A percentile compares a stretch with the other conserved stretches of the same genome.
These are phyloP conservation scores for Clamator glandarius DNA, from an alignment of 2,797 vertebrate species.

Conservation along the genomic window DNA sequence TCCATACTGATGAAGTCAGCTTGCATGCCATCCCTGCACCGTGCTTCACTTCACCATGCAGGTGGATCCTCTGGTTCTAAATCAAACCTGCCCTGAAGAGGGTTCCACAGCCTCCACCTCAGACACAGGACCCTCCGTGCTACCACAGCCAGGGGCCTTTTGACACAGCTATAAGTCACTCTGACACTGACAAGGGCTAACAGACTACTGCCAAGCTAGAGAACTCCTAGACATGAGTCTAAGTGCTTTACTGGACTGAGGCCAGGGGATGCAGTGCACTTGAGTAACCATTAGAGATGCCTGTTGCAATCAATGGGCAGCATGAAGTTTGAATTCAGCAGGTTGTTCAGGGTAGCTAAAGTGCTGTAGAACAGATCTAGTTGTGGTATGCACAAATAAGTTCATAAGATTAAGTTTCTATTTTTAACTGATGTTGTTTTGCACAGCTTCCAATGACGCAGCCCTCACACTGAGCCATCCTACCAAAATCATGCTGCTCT, in stretches of 20 bases:
- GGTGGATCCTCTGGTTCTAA: neutral
- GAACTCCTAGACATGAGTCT: neutral
- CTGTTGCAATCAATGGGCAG: neutral
- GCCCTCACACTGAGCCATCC: neutral
- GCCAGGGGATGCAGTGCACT: neutral
- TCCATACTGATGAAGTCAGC: neutral
- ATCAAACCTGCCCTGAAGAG: no score
- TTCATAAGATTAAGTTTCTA: neutral
- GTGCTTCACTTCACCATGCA: neutral
- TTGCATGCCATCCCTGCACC: neutral
- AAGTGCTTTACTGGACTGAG: neutral
- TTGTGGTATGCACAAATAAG: neutral
- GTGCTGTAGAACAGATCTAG: neutral
- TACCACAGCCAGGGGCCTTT: neutral
- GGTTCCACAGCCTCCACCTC: neutral
- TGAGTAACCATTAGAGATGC: neutral
- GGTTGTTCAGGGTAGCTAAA: neutral
- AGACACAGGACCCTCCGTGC: neutral
- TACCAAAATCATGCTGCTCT: rapidly evolving
- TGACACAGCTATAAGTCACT: neutral
- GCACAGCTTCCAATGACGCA: neutral
- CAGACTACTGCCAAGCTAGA: neutral
- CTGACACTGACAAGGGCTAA: neutral
- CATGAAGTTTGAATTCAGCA: neutral
- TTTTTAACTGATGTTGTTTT: neutral